Evolutionary conservation across 2,113 vertebrate genomes (phyloP).

Genomic region (Hippocampus guttulatus): DNA sequence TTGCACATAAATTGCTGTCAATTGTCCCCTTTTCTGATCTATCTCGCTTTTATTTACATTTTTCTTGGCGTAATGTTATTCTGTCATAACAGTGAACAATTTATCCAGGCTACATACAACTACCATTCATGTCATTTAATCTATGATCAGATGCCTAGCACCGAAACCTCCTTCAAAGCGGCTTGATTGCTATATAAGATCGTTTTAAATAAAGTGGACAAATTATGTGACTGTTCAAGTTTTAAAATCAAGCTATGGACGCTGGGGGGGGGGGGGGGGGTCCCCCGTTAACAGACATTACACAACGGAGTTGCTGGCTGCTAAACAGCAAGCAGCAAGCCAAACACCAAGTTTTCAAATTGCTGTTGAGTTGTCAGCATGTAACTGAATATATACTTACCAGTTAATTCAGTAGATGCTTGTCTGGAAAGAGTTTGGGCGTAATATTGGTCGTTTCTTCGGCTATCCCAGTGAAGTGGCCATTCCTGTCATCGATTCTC

Average conservation of each 20-base stretch:
- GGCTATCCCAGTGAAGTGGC: conserved; percentile 21
- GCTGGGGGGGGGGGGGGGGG: background rate
- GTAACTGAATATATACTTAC: background rate
- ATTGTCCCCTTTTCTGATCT: background rate
- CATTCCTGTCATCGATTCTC: background rate
- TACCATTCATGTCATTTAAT: background rate
- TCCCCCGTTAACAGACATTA: conserved; percentile 11
- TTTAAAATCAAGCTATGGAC: background rate
- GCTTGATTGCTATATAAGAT: background rate
- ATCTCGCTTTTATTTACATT: background rate
- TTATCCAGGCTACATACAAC: background rate
- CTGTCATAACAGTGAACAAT: background rate
- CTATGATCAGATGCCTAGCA: background rate
- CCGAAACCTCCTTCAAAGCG: background rate
- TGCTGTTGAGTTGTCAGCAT: background rate
- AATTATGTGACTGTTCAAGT: background rate
- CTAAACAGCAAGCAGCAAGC: background rate
- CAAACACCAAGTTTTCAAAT: conserved; percentile 25
- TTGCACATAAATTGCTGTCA: background rate
- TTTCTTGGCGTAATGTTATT: background rate
- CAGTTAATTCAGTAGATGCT: background rate
- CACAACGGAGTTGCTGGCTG: background rate
- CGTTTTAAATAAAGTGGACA: background rate
- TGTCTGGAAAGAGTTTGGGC: background rate
- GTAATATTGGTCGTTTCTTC: conserved; percentile 10